Evolutionary conservation across 2,888 invertebrate genomes (phyloP), one percentile per base, ranked within the genome.

Genomic region (Danaus chrysippus): DNA sequence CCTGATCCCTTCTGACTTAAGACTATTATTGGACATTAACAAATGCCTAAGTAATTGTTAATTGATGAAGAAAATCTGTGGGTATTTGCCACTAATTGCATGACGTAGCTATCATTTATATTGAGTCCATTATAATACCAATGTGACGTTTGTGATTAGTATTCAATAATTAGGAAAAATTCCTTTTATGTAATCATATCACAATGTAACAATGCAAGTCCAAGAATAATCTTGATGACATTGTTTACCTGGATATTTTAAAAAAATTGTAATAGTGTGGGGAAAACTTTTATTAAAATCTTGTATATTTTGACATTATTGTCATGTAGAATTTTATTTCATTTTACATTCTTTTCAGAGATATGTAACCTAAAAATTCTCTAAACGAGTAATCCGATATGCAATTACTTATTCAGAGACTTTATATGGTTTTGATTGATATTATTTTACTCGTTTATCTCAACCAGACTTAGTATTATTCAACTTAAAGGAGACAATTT

Each of bases 21-120:
- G 60, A 64, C 56, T 55, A 61, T 59, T 68, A 68, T 61, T 69
- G 63, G 10, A 67, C 68, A 72, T 74, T 73, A 70, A 69, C 69
- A 72, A 74, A 78, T 79, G 72, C 73, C 69, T 68, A 60, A 70
- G 70, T 81, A 79, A 84, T 83, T 76, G 76, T 70, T 68, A 71
- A 64, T 62, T 66, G 69, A 77, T 76, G 71, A 70, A 74, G 70
- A 72, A 70, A 77, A 74, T 78, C 74, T 73, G 71, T 72, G 71
- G 75, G 76, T 78, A 82, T 78, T 82, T 76, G 74, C 67, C 73
- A 71, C 71, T 83, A 82, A 83, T 83, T 79, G 72, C 67, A 57
- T 70, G 74, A 74, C 71, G 71, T 71, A 68, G 70, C 59, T 57
- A 66, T 59, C 57, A 49, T 63, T 63, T 56, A 56, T 59, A 52